Evolutionary conservation across 1,140 invertebrate species (phyloP).

Genomic region (Eueides isabella): DNA sequence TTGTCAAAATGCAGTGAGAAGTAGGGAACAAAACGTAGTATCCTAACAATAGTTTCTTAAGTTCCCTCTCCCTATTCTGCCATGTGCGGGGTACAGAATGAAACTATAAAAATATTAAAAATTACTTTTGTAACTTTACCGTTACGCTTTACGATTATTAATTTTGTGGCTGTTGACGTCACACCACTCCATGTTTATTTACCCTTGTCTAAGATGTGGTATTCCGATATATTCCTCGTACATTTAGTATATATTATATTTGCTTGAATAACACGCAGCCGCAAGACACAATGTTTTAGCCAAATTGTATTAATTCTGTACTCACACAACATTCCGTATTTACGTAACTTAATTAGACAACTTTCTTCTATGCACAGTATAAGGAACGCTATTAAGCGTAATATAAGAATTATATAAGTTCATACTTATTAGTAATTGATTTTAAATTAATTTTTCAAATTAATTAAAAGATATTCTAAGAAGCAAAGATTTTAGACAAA

Average conservation of each 20-base stretch:
- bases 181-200: background rate
- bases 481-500: too few species aligned
- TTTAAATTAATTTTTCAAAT: too few species aligned
- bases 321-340: background rate
- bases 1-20: too few species aligned
- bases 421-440: too few species aligned
- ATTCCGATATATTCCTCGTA: conserved; percentile 3
- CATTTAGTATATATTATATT: conserved; percentile 25
- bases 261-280: conserved; percentile 20
- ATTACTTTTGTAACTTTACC: background rate
- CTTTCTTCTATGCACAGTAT: conserved; percentile 18
- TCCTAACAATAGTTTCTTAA: too few species aligned
- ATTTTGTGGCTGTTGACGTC: background rate
- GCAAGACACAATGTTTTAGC: conserved; percentile 23
- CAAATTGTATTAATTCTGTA: conserved; percentile 11
- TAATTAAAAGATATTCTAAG: too few species aligned
- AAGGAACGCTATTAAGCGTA: background rate
- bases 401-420: background rate
- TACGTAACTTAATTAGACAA: conserved; percentile 18
- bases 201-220: background rate
- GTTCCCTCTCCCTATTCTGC: too few species aligned
- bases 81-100: too few species aligned
- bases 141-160: background rate
- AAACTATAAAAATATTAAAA: background rate
- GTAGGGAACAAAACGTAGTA: too few species aligned